Evolutionary conservation across 2,888 invertebrate genomes (phyloP), one percentile per base, ranked within the genome.

Genomic region (Dolichomitus sp.): DNA sequence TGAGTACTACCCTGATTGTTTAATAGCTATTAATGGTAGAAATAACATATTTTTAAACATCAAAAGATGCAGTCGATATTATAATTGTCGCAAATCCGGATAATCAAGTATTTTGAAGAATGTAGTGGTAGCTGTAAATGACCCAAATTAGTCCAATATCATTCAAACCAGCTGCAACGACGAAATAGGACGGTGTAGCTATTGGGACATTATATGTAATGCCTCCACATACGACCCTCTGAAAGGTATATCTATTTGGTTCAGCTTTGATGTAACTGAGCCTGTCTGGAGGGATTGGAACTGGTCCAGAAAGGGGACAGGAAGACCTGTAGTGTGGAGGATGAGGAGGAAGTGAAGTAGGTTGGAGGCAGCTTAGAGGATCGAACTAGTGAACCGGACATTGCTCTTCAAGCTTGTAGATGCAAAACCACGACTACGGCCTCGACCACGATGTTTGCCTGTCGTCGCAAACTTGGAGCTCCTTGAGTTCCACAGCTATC

Each of bases 1-100:
- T 98, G 95, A 97, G 98, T 97, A 95, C 86, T 33, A 59, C 12
- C 1, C 27, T 27, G 4, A 0, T 30, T 12, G 30, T 59, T 30
- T 4, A 12, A 37, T 37, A 19, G 17, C 11, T 12, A 61, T n/a
- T n/a, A 1, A 23, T 52, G 19, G 19, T n/a, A 50, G 12, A 9
- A 7, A 9, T 37, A 37, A 9, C 9, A 37, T 9, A 9, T 37
- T 37, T 37, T 9, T 9, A 9, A 7, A 7, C 9, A 9, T 7
- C 7, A 37, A 9, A 37, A 37, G 37, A 37, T 2, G 9, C 37
- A 37, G 9, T 7, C 9, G 37, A 37, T 9, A 37, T 9, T 5
- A 37, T 37, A 1, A 37, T 9, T 9, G 6, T 9, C 37, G 37
- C 9, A 9, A 5, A 37, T 37, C 9, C 1, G 37, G 37, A 37